Evolutionary conservation across 2,888 invertebrate genomes (phyloP), one percentile per base, ranked within the genome.

Genomic region (Carterocephalus palaemon): DNA sequence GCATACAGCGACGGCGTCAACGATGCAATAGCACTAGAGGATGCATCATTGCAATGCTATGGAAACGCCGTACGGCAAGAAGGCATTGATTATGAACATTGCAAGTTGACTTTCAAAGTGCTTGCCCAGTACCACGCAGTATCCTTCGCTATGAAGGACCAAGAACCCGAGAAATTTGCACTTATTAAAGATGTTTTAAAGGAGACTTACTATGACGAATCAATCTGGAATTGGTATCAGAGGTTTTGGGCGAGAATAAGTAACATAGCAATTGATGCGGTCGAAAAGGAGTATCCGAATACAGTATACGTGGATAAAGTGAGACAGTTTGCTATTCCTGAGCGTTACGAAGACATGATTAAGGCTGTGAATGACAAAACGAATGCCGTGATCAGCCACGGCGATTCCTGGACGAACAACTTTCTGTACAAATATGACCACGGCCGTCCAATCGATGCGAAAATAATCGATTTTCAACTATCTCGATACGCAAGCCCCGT

Each of bases 381-480:
- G 12, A 73, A 86, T n/a, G 84, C 89, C 0, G 90, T 91, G 0
- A 88, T 93, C 16, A 89, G 88, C 0, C 93, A 93, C 47, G 93
- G 93, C 0, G 93, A 94, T 63, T 89, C 90, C 23, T 93, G 93
- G 93, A 88, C 90, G 0, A 92, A 92, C n/a, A 93, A 94, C 64
- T 93, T 93, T 54, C 65, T 93, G 0, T 88, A 89, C 4, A 87
- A 88, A 54, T 75, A 84, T 38, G 53, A 59, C 0, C 46, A 64
- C 5, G 53, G 55, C 0, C 28, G 20, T 1, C 79, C 84, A 0
- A 49, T 70, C 3, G 81, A 84, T 46, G 85, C 88, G 0, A 88
- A 90, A 55, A 81, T 93, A 47, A 90, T 93, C 20, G 93, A 93
- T 60, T 93, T 92, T 56, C 93, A 93, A 66, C 61, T 93, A 29